Conservation (phyloP, 2,797 vertebrate genomes). For the Aphelocoma californica region DNA sequence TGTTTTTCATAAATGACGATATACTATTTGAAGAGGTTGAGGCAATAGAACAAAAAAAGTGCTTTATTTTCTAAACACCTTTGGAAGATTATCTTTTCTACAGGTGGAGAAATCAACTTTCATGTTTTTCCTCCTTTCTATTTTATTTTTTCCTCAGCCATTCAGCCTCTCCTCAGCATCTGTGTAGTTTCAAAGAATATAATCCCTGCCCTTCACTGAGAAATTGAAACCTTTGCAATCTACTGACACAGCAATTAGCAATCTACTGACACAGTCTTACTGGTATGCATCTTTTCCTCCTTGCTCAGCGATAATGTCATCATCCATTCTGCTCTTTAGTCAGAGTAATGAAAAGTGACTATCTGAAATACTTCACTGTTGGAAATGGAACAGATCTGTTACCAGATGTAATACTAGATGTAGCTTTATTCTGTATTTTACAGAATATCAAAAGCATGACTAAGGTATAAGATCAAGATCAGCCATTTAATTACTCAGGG, state of each 20-base stretch:
- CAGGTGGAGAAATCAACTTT: background rate
- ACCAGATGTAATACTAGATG: background rate
- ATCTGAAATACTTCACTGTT: slow-evolving; percentile 7
- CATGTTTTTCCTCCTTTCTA: background rate
- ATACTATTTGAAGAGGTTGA: background rate
- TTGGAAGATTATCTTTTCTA: background rate
- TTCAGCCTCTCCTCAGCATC: background rate
- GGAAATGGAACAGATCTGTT: slow-evolving; percentile 8
- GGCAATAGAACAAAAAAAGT: background rate
- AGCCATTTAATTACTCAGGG: background rate
- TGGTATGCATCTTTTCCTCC: slow-evolving; percentile 51
- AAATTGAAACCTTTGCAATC: slow-evolving; percentile 1
- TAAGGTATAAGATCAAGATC: background rate
- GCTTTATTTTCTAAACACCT: background rate
- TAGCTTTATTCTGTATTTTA: background rate
- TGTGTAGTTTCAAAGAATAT: background rate
- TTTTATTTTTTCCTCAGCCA: background rate
- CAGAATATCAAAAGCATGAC: background rate
- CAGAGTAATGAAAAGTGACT: slow-evolving; percentile 17
- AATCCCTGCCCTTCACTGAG: background rate
- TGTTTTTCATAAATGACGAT: background rate
- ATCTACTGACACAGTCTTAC: slow-evolving; percentile 1
- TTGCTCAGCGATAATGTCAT: background rate
- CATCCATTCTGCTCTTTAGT: slow-evolving; percentile 14
- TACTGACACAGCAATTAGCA: slow-evolving; percentile 15